A percentile compares a stretch with the other conserved stretches of the same genome.
These are phyloP conservation scores for Chrysomallon squamiferum DNA, from an alignment of 1,140 invertebrate species.

Conservation along the genomic window DNA sequence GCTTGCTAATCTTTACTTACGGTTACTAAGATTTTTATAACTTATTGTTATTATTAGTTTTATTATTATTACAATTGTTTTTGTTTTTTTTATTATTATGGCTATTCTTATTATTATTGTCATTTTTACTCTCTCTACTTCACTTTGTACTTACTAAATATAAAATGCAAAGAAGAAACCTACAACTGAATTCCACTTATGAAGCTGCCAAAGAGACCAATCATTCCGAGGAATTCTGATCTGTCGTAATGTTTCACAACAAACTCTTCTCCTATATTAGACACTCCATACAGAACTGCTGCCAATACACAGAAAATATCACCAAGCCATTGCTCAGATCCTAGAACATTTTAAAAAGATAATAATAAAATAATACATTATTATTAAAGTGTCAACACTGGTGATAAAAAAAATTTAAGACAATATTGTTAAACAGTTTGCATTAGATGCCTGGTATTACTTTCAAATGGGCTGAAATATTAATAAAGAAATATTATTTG, in stretches of 20 bases:
- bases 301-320: constrained; percentile 85
- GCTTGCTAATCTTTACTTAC: too few species aligned
- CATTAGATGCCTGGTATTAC: background rate
- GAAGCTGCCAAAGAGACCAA: constrained; percentile 83
- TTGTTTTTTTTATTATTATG: too few species aligned
- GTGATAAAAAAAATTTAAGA: background rate
- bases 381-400: background rate
- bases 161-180: too few species aligned
- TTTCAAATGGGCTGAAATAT: background rate
- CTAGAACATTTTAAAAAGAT: constrained; percentile 64
- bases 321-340: constrained; percentile 79
- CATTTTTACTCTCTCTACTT: too few species aligned
- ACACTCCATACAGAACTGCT: constrained; percentile 80
- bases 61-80: too few species aligned
- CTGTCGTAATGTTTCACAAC: constrained; percentile 81
- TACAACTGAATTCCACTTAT: constrained; percentile 82
- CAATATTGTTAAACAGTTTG: background rate
- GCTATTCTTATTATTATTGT: too few species aligned
- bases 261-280: constrained; percentile 84
- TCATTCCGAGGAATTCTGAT: constrained; percentile 84
- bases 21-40: too few species aligned
- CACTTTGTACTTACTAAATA: too few species aligned
- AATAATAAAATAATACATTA: background rate
- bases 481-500: too few species aligned
- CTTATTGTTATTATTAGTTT: too few species aligned